A percentile compares a stretch with the other conserved stretches of the same genome.
These are phyloP conservation scores for Melipona bicolor DNA, from an alignment of 2,888 invertebrate genomes.

Conservation along the genomic window DNA sequence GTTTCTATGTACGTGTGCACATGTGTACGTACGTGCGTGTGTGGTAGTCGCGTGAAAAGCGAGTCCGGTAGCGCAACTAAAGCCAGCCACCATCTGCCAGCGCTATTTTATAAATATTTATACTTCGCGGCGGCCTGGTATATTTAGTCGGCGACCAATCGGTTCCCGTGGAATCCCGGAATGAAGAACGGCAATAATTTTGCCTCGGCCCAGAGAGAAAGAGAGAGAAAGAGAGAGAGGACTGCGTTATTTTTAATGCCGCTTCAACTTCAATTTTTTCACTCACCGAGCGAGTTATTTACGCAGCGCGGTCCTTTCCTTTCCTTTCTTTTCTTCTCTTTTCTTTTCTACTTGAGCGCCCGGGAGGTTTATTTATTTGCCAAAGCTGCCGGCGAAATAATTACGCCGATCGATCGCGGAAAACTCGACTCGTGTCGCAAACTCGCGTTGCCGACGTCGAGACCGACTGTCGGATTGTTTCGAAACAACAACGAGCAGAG, in stretches of 20 bases:
- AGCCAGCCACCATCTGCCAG: constrained; percentile 76
- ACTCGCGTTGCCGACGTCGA: neutral
- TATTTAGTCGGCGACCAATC: constrained; percentile 73
- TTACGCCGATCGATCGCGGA: constrained; percentile 50
- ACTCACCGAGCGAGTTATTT: constrained; percentile 6
- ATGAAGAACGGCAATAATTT: constrained; percentile 65
- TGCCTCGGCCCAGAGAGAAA: constrained; percentile 29
- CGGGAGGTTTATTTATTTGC: constrained; percentile 38
- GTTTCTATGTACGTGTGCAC: no score
- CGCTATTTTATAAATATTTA: constrained; percentile 81
- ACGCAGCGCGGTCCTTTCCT: neutral
- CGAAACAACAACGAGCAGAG: neutral
- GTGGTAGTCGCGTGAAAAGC: constrained; percentile 41
- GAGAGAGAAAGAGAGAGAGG: neutral
- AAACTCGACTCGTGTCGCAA: neutral
- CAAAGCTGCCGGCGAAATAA: constrained; percentile 48
- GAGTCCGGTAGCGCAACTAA: constrained; percentile 59
- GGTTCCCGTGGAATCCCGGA: constrained; percentile 57
- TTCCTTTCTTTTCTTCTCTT: constrained; percentile 21
- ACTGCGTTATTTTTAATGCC: constrained; percentile 71
- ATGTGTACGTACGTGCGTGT: constrained; percentile 3
- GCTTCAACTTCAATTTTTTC: constrained; percentile 55
- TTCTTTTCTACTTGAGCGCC: neutral
- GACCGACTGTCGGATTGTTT: neutral
- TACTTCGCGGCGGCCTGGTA: constrained; percentile 67